Evolutionary conservation across 2,113 vertebrate species (phyloP), one percentile per base, ranked within the genome.

Genomic region (Sisor rabdophorus): DNA sequence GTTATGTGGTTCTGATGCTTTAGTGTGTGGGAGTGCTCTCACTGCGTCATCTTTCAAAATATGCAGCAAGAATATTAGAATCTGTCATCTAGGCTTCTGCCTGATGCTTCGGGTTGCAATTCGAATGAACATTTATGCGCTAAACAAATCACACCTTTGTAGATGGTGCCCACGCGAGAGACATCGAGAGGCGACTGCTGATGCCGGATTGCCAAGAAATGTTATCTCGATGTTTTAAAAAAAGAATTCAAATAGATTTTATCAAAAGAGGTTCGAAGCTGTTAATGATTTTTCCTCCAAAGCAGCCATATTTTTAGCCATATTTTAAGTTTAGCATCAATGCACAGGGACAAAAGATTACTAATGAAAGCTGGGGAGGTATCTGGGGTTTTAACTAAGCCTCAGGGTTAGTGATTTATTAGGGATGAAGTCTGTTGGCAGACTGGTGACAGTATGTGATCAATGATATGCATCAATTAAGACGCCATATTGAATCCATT

Each of bases 41-140:
- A 17, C 12, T 56, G 76, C 44, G 52, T 79, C 72, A 67, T 72
- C 24, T 28, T 71, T 56, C 40, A 56, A 10, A 81, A 77, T 63
- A 80, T 13, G 61, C 26, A 20, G 58, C 63, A 56, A 73, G 40
- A 72, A 59, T 32, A 61, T n/a, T 13, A 32, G 50, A 65, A 71
- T 36, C 55, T 54, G 56, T 50, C 54, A 15, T 65, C 28, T 15
- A 53, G 20, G 48, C 22, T 63, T 63, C 22, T 24, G 56, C 48
- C 32, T 56, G 26, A 36, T 7, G 26, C 2, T 22, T 11, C 24
- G 0, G 30, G 78, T 78, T 54, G 64, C 71, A 70, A 81, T 74
- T 77, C 32, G 69, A 61, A 78, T 74, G 16, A 68, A 67, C 59
- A 59, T 26, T 26, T 47, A 53, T n/a, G 54, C 58, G 40, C 40